Evolutionary conservation across 2,113 vertebrate genomes (phyloP).

Genomic region (Helogale parvula): DNA sequence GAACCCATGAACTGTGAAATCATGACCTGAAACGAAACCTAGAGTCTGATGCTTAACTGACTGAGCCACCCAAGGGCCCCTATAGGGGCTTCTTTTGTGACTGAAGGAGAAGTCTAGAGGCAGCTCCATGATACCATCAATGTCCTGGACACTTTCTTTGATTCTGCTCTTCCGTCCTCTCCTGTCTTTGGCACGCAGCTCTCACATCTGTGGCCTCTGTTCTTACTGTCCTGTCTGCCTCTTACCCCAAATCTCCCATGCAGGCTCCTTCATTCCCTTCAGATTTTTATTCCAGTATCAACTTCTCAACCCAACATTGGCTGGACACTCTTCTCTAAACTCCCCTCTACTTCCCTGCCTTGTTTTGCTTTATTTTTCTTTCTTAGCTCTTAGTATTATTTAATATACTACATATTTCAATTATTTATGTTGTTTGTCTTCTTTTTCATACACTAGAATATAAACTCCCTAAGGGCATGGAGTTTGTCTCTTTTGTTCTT

Average conservation of each 20-base stretch:
- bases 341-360: not conserved
- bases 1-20: too few relatives aligned
- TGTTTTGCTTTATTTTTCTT: not conserved
- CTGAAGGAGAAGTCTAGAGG: not conserved
- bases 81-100: not conserved
- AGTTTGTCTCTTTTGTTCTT: not conserved
- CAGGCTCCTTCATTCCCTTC: not conserved
- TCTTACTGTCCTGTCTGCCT: not conserved
- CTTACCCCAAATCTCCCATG: not conserved
- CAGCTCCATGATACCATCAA: not conserved
- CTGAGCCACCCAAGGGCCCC: not conserved
- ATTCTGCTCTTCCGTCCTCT: not conserved
- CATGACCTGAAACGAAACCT: too few relatives aligned
- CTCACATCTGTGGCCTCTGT: not conserved
- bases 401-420: not conserved
- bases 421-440: not conserved
- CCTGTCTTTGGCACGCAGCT: not conserved
- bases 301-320: not conserved
- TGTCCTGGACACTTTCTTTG: not conserved
- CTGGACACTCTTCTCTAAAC: not conserved
- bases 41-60: too few relatives aligned
- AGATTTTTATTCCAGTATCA: not conserved
- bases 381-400: not conserved
- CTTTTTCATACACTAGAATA: not conserved
- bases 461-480: not conserved